Conservation (phyloP, 2,888 invertebrate genomes). For the Hofmannophila pseudospretella region DNA sequence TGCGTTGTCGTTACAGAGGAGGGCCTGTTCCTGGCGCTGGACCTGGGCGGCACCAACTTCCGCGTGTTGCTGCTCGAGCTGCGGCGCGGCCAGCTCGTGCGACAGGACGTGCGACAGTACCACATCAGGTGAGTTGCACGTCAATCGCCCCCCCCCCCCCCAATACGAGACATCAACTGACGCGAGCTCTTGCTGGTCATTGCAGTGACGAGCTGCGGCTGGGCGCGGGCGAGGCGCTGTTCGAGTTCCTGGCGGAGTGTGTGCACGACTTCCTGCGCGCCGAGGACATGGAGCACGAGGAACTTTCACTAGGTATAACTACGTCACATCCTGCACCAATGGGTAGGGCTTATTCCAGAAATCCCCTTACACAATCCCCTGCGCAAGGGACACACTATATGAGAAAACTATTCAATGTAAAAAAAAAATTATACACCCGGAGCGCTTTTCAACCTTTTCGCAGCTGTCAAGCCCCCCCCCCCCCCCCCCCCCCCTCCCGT, state of each 20-base stretch:
- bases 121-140: slow-evolving; percentile 65
- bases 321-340: too few species aligned
- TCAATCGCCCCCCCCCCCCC: too few species aligned
- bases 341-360: too few species aligned
- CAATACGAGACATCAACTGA: background rate
- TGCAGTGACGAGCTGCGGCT: slow-evolving; percentile 76
- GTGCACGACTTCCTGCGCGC: slow-evolving; percentile 82
- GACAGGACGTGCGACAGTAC: slow-evolving; percentile 81
- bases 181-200: slow-evolving; percentile 3
- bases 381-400: too few species aligned
- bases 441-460: too few species aligned
- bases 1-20: slow-evolving; percentile 74
- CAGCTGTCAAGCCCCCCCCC: too few species aligned
- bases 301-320: slow-evolving; percentile 81
- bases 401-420: too few species aligned
- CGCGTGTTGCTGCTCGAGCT: slow-evolving; percentile 83
- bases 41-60: slow-evolving; percentile 90
- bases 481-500: too few species aligned
- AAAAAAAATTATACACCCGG: too few species aligned
- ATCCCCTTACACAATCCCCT: too few species aligned
- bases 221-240: slow-evolving; percentile 81
- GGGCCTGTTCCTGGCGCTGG: slow-evolving; percentile 85
- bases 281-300: slow-evolving; percentile 75
- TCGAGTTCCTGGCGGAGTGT: slow-evolving; percentile 87
- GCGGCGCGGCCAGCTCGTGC: slow-evolving; percentile 67